Evolutionary conservation across 1,140 invertebrate species (phyloP).

Genomic region (Cotesia chilonis): DNA sequence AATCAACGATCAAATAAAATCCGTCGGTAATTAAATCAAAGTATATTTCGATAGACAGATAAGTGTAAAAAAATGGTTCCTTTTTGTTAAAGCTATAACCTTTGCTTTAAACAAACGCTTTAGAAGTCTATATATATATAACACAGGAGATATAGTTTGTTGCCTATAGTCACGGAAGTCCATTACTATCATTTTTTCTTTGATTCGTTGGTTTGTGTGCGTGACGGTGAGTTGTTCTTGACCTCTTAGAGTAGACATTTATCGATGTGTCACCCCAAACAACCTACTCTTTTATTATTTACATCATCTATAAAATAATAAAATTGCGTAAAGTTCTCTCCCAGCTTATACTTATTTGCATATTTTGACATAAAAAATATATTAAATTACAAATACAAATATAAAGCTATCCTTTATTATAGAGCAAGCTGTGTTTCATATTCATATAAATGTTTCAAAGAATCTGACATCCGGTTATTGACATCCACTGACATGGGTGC

Average conservation of each 20-base stretch:
- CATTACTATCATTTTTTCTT: slow-evolving; percentile 34
- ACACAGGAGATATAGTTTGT: slow-evolving; percentile 29
- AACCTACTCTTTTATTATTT: slow-evolving; percentile 13
- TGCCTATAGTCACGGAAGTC: slow-evolving; percentile 32
- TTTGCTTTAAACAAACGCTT: background rate
- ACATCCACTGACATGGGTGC: background rate
- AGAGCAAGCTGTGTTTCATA: background rate
- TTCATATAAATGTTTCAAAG: too few relatives aligned
- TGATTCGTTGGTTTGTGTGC: slow-evolving; percentile 12
- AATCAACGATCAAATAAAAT: too few relatives aligned
- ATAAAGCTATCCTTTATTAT: background rate
- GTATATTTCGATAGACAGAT: too few relatives aligned
- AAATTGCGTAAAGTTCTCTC: background rate
- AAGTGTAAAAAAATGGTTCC: too few relatives aligned
- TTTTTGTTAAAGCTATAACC: background rate
- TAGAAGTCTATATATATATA: background rate
- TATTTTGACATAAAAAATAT: background rate
- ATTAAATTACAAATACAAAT: too few relatives aligned
- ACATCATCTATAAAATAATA: slow-evolving; percentile 11
- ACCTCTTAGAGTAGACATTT: slow-evolving; percentile 34
- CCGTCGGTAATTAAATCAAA: too few relatives aligned
- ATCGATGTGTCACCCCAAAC: slow-evolving; percentile 27
- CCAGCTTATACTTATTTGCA: slow-evolving; percentile 9
- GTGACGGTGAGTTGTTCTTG: slow-evolving; percentile 34
- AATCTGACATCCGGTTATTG: too few relatives aligned